A percentile compares a stretch with the other conserved stretches of the same genome.
These are phyloP conservation scores for Phyllostomus discolor DNA, from an alignment of 2,113 vertebrate genomes.

Conservation along the genomic window DNA sequence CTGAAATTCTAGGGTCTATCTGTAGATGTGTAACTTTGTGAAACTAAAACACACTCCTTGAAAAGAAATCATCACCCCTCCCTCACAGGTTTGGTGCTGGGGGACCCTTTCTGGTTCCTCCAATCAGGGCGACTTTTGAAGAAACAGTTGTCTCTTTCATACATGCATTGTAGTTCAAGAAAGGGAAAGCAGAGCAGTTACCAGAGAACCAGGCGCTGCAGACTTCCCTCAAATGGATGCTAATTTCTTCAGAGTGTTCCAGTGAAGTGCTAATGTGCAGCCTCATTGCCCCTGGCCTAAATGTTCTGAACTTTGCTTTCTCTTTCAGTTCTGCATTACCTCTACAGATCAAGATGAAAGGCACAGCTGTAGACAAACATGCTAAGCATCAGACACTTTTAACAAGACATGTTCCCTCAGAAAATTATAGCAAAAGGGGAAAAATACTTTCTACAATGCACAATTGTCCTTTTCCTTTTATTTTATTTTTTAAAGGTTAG, in stretches of 20 bases:
- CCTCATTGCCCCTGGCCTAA: conserved; percentile 4
- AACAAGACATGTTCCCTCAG: background rate
- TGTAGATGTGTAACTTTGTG: background rate
- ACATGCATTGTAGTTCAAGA: conserved; percentile 31
- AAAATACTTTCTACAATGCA: background rate
- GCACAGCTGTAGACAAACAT: background rate
- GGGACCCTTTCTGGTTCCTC: background rate
- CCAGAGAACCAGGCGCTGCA: background rate
- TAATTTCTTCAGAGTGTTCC: conserved; percentile 39
- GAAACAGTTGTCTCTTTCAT: conserved; percentile 33
- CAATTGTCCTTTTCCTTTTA: background rate
- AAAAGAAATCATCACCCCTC: background rate
- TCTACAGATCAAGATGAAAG: background rate
- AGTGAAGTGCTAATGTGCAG: conserved; percentile 51
- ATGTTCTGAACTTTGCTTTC: conserved; percentile 29
- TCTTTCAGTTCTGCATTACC: background rate
- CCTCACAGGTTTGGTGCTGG: background rate
- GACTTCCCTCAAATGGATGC: conserved; percentile 44
- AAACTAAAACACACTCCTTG: background rate
- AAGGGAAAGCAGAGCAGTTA: background rate
- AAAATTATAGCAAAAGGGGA: background rate
- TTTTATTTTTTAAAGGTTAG: background rate
- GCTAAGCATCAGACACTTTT: background rate
- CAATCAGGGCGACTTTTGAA: background rate
- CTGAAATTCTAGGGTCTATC: background rate